Base-by-base conservation (phyloP, 2,113 vertebrate genomes). In the Pardalotus punctatus region DNA sequence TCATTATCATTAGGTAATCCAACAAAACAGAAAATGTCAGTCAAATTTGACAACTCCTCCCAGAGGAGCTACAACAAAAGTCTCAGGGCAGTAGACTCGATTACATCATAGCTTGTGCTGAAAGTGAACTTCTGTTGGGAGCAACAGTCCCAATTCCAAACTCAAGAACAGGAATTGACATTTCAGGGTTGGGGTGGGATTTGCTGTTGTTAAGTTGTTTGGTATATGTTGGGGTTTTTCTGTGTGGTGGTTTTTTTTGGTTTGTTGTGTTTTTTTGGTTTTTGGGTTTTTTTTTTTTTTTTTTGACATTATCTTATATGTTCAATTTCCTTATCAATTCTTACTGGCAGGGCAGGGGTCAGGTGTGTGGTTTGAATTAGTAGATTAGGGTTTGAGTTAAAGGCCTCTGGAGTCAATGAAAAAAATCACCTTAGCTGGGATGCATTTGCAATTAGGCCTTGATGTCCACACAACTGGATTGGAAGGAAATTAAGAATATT, bases 1-100 rank as follows among this genome's bases (percentile, higher is more conserved):
- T 94, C 18, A 42, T 88, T 74, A 88, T 94, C 79, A 50, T 81
- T 90, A 84, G 45, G 51, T 86, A 91, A 91, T 86, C 57, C 23
- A 79, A 36, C 16, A 29, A 67, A 86, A 45, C 31, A 61, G 58
- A 60, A 77, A 42, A 86, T 77, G 66, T 84, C 47, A 51, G 66
- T 84, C 60, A 91, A 66, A 43, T 84, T 69, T 85, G 74, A 94
- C 60, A 72, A 9, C 20, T 51, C 22, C 65, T 94, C 89, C 73
- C 81, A 67, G 33, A 80, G 73, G 84, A 43, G 3, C 36, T 61
- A 64, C 73, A 69, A 38, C 16, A 45, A 43, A 69, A 53, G 25
- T 93, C 51, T 86, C 29, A n/a, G 71, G 71, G 51, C 38, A 51
- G 29, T 62, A 51, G 42, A 10, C 25, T 50, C 0, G 45, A 43